Evolutionary conservation across 2,888 invertebrate species (phyloP).

Genomic region (Aradus depressus): DNA sequence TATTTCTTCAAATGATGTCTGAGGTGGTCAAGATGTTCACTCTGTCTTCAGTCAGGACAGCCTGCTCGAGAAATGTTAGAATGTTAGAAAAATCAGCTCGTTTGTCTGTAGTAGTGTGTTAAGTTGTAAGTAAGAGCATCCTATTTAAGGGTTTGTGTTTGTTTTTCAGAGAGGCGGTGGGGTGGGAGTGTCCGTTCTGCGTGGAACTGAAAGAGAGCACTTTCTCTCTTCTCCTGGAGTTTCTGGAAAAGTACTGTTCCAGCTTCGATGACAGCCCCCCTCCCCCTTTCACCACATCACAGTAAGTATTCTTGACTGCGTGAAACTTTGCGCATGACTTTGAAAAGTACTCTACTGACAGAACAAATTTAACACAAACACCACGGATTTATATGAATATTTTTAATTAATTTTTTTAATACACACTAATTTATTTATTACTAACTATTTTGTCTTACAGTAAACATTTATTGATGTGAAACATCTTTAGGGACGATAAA

Average conservation of each 20-base stretch:
- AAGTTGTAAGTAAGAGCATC: too few species aligned
- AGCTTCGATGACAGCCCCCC: conserved; percentile 39
- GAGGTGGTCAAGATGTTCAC: too few species aligned
- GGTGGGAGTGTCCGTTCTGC: conserved; percentile 49
- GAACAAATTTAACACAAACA: too few species aligned
- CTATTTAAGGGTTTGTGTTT: too few species aligned
- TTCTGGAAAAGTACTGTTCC: conserved; percentile 46
- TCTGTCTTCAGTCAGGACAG: too few species aligned
- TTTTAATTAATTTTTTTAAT: not conserved
- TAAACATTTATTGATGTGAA: not conserved
- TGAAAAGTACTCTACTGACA: too few species aligned
- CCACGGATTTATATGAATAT: not conserved
- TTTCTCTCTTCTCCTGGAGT: conserved; percentile 43
- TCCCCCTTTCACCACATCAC: conserved; percentile 41
- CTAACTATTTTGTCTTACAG: not conserved
- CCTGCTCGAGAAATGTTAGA: too few species aligned
- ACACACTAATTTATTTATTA: not conserved
- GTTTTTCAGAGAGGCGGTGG: conserved; percentile 39
- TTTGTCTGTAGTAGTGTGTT: too few species aligned
- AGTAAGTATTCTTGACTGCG: too few species aligned
- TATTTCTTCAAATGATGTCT: too few species aligned
- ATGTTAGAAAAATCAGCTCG: too few species aligned
- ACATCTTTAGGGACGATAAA: not conserved
- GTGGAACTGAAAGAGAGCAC: conserved; percentile 50
- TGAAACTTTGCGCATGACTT: too few species aligned